Evolutionary conservation across 2,797 vertebrate genomes (phyloP), one percentile per base, ranked within the genome.

Genomic region (Miichthys miiuy): DNA sequence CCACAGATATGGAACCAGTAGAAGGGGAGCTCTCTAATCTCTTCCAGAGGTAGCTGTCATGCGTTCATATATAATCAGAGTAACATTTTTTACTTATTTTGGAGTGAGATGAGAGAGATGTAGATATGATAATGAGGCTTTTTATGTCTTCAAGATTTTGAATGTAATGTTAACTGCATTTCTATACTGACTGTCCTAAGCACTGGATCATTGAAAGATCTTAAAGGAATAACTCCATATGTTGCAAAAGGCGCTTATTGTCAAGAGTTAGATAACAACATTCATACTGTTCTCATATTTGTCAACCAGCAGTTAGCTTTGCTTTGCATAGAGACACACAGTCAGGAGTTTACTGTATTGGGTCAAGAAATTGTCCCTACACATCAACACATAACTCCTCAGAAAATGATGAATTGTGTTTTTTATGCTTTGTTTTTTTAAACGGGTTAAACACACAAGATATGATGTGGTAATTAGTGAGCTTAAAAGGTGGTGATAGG

Each of bases 41-140:
- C 38, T 86, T 89, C 88, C 86, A 93, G 87, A 85, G 73, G 56
- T 18, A 69, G 78, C 63, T 21, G 18, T 54, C 38, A 57, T 63
- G 50, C 73, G 61, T 68, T 81, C 65, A 80, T 17, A 72, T 78
- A 48, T 42, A 75, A 85, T 79, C 58, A 65, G 30, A 81, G 48
- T 63, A 12, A 68, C 23, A 56, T 60, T 47, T 47, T 44, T 72
- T 50, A 52, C 34, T 73, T 72, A 41, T 70, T 77, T 76, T 90
- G 85, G 82, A 81, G 1, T 9, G 50, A 69, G 75, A 86, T 89
- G 63, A 87, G 78, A 87, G 72, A 89, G 56, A 83, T 80, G 51
- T 27, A 75, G 78, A 87, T 86, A 79, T 81, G 66, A 12, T 58
- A 68, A 85, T 63, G 13, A 56, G 2, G 30, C n/a, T 57, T 79